Conservation (phyloP, 1,140 invertebrate genomes). For the Drosophila fuyamai region DNA sequence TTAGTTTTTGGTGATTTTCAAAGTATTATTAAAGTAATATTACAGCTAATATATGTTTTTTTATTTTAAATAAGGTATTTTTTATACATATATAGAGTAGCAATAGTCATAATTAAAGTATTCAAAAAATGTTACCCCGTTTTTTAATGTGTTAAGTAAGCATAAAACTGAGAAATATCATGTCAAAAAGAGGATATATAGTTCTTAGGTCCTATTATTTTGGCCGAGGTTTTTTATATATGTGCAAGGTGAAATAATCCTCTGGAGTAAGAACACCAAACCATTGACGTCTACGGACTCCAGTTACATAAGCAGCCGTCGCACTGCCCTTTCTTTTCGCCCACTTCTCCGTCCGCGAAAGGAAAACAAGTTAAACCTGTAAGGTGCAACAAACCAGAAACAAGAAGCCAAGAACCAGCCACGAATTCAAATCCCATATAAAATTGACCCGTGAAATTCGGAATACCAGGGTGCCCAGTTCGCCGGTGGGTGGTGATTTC, state of each 20-base stretch:
- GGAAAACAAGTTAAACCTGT: conserved; percentile 75
- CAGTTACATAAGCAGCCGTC: conserved; percentile 68
- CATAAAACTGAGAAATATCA: too few species aligned
- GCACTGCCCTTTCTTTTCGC: conserved; percentile 21
- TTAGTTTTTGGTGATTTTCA: too few species aligned
- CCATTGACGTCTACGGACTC: conserved; percentile 68
- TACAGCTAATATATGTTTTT: too few species aligned
- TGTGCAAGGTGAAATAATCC: conserved; percentile 13
- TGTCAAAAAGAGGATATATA: too few species aligned
- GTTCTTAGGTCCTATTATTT: background rate
- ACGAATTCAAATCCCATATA: conserved; percentile 25
- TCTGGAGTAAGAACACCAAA: conserved; percentile 21
- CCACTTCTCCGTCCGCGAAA: conserved; percentile 6
- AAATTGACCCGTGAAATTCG: conserved; percentile 17
- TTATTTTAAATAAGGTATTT: too few species aligned
- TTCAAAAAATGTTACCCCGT: too few species aligned
- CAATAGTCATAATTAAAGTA: too few species aligned
- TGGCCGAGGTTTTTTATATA: conserved; percentile 1
- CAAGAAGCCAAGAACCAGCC: conserved; percentile 34
- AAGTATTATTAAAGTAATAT: too few species aligned
- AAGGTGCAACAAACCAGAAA: conserved; percentile 63
- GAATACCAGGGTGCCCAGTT: conserved; percentile 28
- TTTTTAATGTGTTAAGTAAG: too few species aligned
- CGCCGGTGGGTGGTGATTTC: conserved; percentile 32
- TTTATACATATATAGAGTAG: too few species aligned